Percentiles rank a stretch among this genome's conserved stretches.
Evolutionary conservation across 2,888 invertebrate genomes (phyloP).

Genomic region (Zygaena filipendulae): DNA sequence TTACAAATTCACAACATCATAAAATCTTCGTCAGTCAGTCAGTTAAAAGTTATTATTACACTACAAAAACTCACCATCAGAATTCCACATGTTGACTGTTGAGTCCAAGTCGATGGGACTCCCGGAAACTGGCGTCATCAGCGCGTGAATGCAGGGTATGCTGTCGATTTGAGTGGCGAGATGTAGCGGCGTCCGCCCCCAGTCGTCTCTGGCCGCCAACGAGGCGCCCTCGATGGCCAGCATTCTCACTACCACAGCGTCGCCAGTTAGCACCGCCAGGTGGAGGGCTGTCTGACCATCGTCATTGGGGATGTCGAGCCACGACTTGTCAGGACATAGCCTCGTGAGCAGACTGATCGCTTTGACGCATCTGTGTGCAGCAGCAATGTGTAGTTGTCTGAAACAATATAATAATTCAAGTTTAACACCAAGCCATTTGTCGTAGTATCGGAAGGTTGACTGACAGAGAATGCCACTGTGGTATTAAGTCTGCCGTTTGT

Average conservation of each 20-base stretch:
- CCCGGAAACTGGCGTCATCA: constrained; percentile 76
- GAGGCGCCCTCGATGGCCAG: constrained; percentile 84
- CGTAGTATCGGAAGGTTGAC: no score
- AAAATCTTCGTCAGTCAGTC: no score
- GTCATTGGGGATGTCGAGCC: constrained; percentile 85
- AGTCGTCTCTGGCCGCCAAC: constrained; percentile 73
- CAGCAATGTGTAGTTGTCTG: constrained; percentile 88
- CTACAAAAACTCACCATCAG: constrained; percentile 76
- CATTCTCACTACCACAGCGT: constrained; percentile 78
- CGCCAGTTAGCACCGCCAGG: constrained; percentile 82
- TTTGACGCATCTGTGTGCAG: constrained; percentile 79
- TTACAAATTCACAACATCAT: constrained; percentile 2
- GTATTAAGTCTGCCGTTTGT: no score
- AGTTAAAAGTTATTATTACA: no score
- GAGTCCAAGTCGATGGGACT: no score
- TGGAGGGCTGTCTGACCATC: constrained; percentile 86
- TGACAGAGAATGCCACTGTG: no score
- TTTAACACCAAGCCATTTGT: no score
- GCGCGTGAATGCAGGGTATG: constrained; percentile 75
- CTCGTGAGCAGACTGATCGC: constrained; percentile 80
- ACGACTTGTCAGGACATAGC: constrained; percentile 79
- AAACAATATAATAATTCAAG: no score
- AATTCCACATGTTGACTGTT: constrained; percentile 84
- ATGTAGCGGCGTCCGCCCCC: constrained; percentile 90
- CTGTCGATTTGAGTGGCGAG: constrained; percentile 80